Evolutionary conservation across 2,113 vertebrate species (phyloP).

Genomic region (Rhabdomys dilectus): DNA sequence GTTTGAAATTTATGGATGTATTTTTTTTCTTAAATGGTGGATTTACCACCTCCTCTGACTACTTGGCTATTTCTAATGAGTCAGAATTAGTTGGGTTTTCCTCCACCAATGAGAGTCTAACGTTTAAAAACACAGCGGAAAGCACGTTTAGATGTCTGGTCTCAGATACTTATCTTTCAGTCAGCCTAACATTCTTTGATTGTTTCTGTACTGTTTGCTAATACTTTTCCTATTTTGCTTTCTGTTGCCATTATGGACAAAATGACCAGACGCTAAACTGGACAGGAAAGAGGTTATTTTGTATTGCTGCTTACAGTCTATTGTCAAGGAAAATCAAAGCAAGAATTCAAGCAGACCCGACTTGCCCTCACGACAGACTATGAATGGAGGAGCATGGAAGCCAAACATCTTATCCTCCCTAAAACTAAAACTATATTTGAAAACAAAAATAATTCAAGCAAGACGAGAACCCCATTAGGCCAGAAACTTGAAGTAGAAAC

Average conservation of each 20-base stretch:
- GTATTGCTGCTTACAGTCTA: not conserved
- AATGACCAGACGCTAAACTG: not conserved
- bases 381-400: not conserved
- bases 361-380: not conserved
- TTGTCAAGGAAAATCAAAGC: not conserved
- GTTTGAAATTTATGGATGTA: constrained; percentile 39
- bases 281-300: not conserved
- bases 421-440: not conserved
- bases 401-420: not conserved
- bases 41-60: not conserved
- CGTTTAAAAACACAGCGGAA: not conserved
- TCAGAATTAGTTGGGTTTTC: not conserved
- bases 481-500: not conserved
- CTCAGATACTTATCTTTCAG: not conserved
- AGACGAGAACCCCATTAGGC: not conserved
- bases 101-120: not conserved
- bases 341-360: not conserved
- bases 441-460: not conserved
- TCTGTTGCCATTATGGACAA: not conserved
- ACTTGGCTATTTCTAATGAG: constrained; percentile 8
- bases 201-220: not conserved
- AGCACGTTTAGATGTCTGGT: not conserved
- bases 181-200: not conserved
- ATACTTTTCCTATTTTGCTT: not conserved
- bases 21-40: constrained; percentile 5